Conservation (phyloP, 1,140 invertebrate species). For the Temnothorax longispinosus region DNA sequence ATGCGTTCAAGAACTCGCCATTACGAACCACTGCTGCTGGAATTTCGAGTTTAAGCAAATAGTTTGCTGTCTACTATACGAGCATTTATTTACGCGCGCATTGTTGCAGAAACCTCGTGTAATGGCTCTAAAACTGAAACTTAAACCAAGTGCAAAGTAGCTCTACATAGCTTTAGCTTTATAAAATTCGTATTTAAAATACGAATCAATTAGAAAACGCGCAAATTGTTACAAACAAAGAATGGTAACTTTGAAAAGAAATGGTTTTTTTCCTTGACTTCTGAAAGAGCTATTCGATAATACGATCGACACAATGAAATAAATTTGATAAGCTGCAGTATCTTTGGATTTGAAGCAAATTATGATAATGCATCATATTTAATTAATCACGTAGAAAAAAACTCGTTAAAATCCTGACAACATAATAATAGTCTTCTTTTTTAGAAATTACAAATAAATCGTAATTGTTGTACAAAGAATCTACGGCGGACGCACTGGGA, state of each 20-base stretch:
- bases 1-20: slow-evolving; percentile 25
- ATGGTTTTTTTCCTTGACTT: background rate
- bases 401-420: background rate
- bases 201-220: background rate
- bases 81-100: slow-evolving; percentile 40
- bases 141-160: background rate
- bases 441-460: slow-evolving; percentile 9
- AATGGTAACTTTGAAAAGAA: background rate
- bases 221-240: background rate
- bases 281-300: background rate
- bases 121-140: slow-evolving; percentile 11
- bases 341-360: background rate
- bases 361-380: background rate
- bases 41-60: slow-evolving; percentile 53
- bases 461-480: slow-evolving; percentile 28
- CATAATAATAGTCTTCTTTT: background rate
- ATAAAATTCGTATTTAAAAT: background rate
- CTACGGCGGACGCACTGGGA: background rate
- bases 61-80: slow-evolving; percentile 28
- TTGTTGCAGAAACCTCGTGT: slow-evolving; percentile 37
- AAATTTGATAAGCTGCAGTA: background rate
- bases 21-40: slow-evolving; percentile 10
- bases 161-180: background rate
- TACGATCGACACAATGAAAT: background rate
- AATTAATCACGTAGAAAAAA: background rate